These are phyloP conservation scores for Aegithalos caudatus DNA, from an alignment of 2,113 vertebrate genomes.

Conservation along the genomic window DNA sequence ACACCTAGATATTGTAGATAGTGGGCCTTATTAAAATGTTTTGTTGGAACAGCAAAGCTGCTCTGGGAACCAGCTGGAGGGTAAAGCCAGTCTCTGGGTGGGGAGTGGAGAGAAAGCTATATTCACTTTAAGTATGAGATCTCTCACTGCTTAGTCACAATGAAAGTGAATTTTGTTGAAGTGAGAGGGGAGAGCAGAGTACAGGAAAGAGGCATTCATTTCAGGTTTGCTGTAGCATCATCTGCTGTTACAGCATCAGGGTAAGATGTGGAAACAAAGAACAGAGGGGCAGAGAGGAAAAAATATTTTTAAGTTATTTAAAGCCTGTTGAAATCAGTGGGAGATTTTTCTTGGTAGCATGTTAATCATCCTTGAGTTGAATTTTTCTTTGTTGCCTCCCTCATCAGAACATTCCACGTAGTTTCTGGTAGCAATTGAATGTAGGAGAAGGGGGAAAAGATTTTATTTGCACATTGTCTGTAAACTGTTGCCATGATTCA, in stretches of 20 bases:
- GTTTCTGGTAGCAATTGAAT: background rate
- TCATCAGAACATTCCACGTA: background rate
- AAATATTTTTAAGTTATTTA: background rate
- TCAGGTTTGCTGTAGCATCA: background rate
- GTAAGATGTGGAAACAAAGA: background rate
- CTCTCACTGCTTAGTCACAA: background rate
- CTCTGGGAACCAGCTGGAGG: background rate
- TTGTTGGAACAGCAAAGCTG: background rate
- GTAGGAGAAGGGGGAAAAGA: background rate
- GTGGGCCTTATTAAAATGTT: background rate
- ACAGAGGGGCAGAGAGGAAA: background rate
- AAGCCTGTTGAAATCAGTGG: background rate
- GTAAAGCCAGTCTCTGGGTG: background rate
- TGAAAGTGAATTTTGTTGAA: background rate
- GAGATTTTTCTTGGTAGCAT: background rate
- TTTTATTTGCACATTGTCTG: background rate
- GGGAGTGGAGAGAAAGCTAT: background rate
- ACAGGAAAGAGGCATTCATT: background rate
- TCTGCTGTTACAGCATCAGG: background rate
- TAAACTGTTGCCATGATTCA: slow-evolving; percentile 8
- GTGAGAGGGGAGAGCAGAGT: background rate
- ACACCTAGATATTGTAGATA: background rate
- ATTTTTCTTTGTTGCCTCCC: background rate
- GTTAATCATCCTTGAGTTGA: background rate
- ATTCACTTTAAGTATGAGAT: background rate